Evolutionary conservation across 2,113 vertebrate species (phyloP), one percentile per base, ranked within the genome.

Genomic region (Sturnus vulgaris): DNA sequence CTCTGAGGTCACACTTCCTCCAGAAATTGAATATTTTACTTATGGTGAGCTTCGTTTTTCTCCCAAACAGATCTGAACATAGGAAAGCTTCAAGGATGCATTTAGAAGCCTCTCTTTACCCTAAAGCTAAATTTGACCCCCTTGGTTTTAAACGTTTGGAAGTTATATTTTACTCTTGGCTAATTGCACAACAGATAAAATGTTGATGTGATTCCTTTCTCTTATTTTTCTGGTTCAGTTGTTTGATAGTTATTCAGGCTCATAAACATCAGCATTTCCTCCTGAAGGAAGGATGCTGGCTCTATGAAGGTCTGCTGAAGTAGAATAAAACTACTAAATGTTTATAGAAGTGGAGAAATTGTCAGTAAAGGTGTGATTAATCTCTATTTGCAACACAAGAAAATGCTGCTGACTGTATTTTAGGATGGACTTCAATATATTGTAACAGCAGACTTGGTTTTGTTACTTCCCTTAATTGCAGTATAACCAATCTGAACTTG

Each of bases 1-100:
- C 46, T 98, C 98, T 1, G 96, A 98, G 88, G 99, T 98, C 53
- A 98, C 98, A 0, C 98, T 99, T 52, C 99, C 99, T 12, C 98
- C 98, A 23, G 98, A 99, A 95, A 97, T 99, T 73, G 98, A 98
- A 40, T 99, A 99, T 95, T 99, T 98, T 91, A 99, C 99, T 42
- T 99, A 98, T 0, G 98, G 99, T 99, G 91, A 98, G 98, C 95
- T 47, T 18, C 31, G 39, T 68, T 47, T 37, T 16, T 37, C 31
- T 91, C 55, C 37, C 33, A 47, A 22, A 24, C n/a, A 13, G 3
- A 65, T 42, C 22, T 44, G 44, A 50, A 27, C 16, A 9, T 13
- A 65, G 33, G 15, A 50, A 27, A 56, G 23, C 12, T 18, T 35
- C 18, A 76, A 44, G n/a, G 10, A 49, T 68, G 21, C 19, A 3